Evolutionary conservation across 2,888 invertebrate genomes (phyloP), one percentile per base, ranked within the genome.

Genomic region (Limenitis camilla): DNA sequence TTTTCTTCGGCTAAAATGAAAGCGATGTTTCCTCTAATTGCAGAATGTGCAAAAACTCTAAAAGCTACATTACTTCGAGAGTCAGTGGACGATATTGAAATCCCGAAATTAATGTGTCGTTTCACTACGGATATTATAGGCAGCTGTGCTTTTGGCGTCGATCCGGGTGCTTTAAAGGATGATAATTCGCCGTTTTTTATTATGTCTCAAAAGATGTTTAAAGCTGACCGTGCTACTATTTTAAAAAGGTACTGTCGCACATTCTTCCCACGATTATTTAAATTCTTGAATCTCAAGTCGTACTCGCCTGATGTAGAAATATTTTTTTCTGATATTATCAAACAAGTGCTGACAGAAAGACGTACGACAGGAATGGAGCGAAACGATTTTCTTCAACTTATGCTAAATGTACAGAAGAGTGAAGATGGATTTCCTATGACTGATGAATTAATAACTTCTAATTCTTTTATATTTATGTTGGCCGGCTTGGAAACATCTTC

Each of bases 1-100:
- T 88, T 88, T 61, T 85, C 88, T 5, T 80, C 86, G 8, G 86
- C 81, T 29, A 88, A 88, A 63, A 86, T 87, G 83, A 88, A 85
- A 60, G 86, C 79, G 5, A 88, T 88, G 88, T 88, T 88, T 60
- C 84, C 85, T 19, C 66, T 88, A 40, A 66, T 88, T 42, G 73
- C 72, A 4, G 82, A 84, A 6, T 87, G 87, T 64, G 78, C 85
- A 0, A 70, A 71, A 55, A 71, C 77, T 5, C 66, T 88, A 11
- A 74, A 73, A 60, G 62, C 64, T 29, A 65, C 72, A n/a, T 68
- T 87, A 6, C 52, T 65, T 11, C 59, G 64, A 29, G 75, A 77
- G 50, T 61, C 72, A 1, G 50, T 64, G 31, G 73, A 74, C 4
- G 81, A 79, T 49, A 69, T 83, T 29, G 74, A 85, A 54, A 73